Percentiles rank a stretch among this genome's conserved stretches.
phyloP scores from a whole-genome alignment of 2,888 invertebrate genomes.

The Conistra vaccinii region DNA sequence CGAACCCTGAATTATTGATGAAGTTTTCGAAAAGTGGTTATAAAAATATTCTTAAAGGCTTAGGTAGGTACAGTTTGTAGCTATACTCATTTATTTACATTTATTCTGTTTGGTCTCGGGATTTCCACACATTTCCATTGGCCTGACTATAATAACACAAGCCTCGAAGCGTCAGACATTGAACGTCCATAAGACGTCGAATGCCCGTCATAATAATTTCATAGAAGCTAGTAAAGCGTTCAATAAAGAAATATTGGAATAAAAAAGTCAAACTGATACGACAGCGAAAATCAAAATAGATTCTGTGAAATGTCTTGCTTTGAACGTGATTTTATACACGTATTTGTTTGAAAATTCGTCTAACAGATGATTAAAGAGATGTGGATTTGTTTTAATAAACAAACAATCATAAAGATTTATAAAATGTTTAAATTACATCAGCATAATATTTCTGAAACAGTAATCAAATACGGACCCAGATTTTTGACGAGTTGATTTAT shows the following conservation, averaged over 20 bases:
- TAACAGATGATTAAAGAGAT: slow-evolving; percentile 35
- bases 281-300: slow-evolving; percentile 42
- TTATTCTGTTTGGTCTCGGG: neutral
- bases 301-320: slow-evolving; percentile 24
- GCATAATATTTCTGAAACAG: neutral
- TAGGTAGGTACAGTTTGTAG: neutral
- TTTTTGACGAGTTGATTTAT: neutral
- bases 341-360: slow-evolving; percentile 15
- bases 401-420: slow-evolving; percentile 5
- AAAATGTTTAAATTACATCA: neutral
- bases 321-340: slow-evolving; percentile 17
- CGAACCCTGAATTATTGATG: neutral
- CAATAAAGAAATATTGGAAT: slow-evolving; percentile 54
- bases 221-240: slow-evolving; percentile 40
- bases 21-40: neutral
- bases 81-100: neutral
- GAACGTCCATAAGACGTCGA: slow-evolving; percentile 35
- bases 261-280: slow-evolving; percentile 42
- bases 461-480: neutral
- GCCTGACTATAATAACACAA: slow-evolving; percentile 33
- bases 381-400: slow-evolving; percentile 12
- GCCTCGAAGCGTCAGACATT: slow-evolving; percentile 47
- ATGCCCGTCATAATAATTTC: slow-evolving; percentile 52
- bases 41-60: neutral
- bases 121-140: slow-evolving; percentile 32